A percentile compares a stretch with the other conserved stretches of the same genome.
Conservation (phyloP, 2,888 invertebrate genomes). For the Spodoptera littoralis region DNA sequence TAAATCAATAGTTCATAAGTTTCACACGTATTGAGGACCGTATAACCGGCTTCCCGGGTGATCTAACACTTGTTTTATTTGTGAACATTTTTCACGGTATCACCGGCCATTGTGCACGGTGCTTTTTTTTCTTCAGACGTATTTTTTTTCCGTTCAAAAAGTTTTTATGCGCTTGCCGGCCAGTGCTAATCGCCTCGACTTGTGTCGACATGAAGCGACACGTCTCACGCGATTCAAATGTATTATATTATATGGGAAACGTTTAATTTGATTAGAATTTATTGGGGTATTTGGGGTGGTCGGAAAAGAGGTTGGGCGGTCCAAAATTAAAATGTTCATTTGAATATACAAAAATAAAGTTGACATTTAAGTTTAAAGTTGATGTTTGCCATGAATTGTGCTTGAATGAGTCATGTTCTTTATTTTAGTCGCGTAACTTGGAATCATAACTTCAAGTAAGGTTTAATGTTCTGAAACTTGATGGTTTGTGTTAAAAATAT, state of each 20-base stretch:
- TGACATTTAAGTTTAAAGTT: too few relatives aligned
- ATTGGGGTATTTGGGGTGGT: conserved; percentile 22
- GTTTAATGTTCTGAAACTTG: too few relatives aligned
- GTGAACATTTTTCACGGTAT: conserved; percentile 79
- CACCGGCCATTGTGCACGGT: conserved; percentile 72
- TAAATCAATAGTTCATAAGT: conserved; percentile 19
- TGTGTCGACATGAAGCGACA: conserved; percentile 82
- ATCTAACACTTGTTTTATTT: conserved; percentile 73
- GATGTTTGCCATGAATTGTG: too few relatives aligned
- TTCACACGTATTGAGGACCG: conserved; percentile 67
- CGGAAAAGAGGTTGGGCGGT: conserved; percentile 6
- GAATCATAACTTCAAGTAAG: too few relatives aligned
- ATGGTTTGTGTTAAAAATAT: too few relatives aligned
- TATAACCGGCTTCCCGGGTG: conserved; percentile 57
- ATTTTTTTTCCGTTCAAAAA: conserved; percentile 37
- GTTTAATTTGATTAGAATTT: conserved; percentile 57
- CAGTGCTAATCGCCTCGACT: conserved; percentile 73
- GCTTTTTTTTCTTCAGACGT: conserved; percentile 52
- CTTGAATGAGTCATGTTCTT: too few relatives aligned
- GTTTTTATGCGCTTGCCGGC: conserved; percentile 66
- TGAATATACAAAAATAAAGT: too few relatives aligned
- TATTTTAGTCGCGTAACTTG: too few relatives aligned
- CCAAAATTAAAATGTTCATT: too few relatives aligned
- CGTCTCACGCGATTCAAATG: conserved; percentile 65
- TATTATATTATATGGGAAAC: conserved; percentile 37